Percentiles rank a stretch among this genome's conserved stretches.
Conservation (phyloP, 2,113 vertebrate genomes). For the Alosa alosa region DNA sequence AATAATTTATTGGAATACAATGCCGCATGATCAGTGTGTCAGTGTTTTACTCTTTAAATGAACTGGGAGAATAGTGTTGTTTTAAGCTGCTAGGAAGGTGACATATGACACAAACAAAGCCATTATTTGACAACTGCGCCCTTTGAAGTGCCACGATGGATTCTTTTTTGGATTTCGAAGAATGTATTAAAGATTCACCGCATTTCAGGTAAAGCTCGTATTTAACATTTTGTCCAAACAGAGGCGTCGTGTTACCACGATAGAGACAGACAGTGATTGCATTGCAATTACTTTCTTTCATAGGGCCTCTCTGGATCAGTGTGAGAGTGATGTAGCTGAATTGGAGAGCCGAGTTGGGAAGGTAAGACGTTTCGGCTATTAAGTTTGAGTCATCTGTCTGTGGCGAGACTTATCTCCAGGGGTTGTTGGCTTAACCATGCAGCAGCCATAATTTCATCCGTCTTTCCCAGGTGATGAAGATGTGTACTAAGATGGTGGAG, state of each 20-base stretch:
- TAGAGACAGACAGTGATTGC: not conserved
- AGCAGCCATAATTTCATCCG: not conserved
- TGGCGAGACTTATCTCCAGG: not conserved
- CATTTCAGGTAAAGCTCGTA: conserved; percentile 63
- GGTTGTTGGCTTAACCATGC: conserved; percentile 18
- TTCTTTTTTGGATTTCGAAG: conserved; percentile 68
- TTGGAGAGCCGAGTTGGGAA: conserved; percentile 65
- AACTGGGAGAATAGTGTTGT: not conserved
- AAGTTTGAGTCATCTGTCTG: not conserved
- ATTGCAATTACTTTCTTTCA: not conserved
- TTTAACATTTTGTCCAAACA: not conserved
- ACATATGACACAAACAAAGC: conserved; percentile 2
- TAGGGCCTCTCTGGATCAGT: conserved; percentile 63
- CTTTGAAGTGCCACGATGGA: conserved; percentile 56
- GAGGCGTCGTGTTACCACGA: not conserved
- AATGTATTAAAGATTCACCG: conserved; percentile 72
- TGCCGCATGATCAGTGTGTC: not conserved
- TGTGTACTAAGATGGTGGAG: conserved; percentile 71
- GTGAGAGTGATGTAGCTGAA: conserved; percentile 62
- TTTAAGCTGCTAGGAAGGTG: not conserved
- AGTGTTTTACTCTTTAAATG: not conserved
- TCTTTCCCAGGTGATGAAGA: conserved; percentile 67
- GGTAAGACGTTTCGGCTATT: conserved; percentile 43
- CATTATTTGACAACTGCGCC: not conserved
- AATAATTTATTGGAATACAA: conserved; percentile 17